Base-by-base conservation (phyloP, 2,888 invertebrate species). In the Drosophila prostipennis region DNA sequence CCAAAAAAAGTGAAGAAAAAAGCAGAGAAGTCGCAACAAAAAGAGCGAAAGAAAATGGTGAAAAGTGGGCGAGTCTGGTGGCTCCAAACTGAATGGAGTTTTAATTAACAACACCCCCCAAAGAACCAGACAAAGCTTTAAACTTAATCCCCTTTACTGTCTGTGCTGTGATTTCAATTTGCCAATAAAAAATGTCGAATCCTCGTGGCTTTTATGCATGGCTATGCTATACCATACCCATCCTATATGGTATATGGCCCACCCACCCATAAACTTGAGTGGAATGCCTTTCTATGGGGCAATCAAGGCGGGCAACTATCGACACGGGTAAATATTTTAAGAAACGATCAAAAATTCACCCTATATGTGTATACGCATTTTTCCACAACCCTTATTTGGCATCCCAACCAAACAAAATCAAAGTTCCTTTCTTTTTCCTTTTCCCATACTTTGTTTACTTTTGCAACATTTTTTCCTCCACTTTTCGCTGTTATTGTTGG, bases 381-480 rank as follows among this genome's bases (percentile, higher is more conserved):
- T 67, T 56, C 54, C 76, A 56, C 56, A 48, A 63, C 65, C 67
- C 37, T 55, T 37, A 64, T 76, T 64, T 53, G 8, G 56, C 48
- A 53, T 29, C 68, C 64, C 34, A 57, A 40, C 61, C 61, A 58
- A 63, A 63, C 65, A 72, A 79, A 77, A 74, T 76, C 74, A 74
- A 74, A 77, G 74, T 67, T 79, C 49, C 48, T 51, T 70, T 73
- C 60, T 11, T 34, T 37, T 63, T 72, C 3, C 26, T 14, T 60
- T 59, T 19, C 57, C 29, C 79, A 80, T 76, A 80, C 81, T 84
- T 80, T 81, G 81, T 81, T 81, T 81, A 81, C 81, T 74, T 74
- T 72, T 26, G 63, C 51, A 45, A 69, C 56, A 53, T 71, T 68
- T 61, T 45, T 34, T 34, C 7, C 26, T 52, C 32, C 34, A 49